These are phyloP conservation scores for Aphaenogaster ashmeadi DNA, from an alignment of 1,140 invertebrate genomes.

Conservation along the genomic window DNA sequence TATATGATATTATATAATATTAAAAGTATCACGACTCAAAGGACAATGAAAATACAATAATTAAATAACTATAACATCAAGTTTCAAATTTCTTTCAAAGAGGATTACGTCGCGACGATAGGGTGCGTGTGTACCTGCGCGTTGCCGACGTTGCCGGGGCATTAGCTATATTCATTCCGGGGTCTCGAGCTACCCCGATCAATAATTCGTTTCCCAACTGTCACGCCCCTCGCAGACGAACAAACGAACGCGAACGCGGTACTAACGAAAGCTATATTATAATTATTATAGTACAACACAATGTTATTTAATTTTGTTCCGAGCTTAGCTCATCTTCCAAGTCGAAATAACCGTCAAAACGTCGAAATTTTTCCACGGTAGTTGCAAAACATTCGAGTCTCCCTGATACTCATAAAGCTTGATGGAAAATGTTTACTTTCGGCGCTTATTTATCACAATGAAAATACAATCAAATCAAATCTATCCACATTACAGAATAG, in stretches of 20 bases:
- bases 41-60: neutral
- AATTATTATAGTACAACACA: neutral
- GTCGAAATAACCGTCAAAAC: neutral
- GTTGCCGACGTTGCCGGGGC: constrained; percentile 29
- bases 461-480: neutral
- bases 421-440: neutral
- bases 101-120: neutral
- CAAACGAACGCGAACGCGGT: neutral
- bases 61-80: neutral
- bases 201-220: constrained; percentile 81
- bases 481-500: neutral
- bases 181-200: constrained; percentile 74
- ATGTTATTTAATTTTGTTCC: neutral
- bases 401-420: neutral
- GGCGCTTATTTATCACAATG: neutral
- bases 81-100: neutral
- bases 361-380: neutral
- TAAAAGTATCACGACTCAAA: neutral
- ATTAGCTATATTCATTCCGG: constrained; percentile 74
- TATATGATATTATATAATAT: neutral
- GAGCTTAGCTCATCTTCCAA: no score
- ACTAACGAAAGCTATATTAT: neutral
- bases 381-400: neutral
- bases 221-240: constrained; percentile 70
- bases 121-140: constrained; percentile 49